phyloP scores from a whole-genome alignment of 2,113 vertebrate genomes.

The Nettapus auritus region DNA sequence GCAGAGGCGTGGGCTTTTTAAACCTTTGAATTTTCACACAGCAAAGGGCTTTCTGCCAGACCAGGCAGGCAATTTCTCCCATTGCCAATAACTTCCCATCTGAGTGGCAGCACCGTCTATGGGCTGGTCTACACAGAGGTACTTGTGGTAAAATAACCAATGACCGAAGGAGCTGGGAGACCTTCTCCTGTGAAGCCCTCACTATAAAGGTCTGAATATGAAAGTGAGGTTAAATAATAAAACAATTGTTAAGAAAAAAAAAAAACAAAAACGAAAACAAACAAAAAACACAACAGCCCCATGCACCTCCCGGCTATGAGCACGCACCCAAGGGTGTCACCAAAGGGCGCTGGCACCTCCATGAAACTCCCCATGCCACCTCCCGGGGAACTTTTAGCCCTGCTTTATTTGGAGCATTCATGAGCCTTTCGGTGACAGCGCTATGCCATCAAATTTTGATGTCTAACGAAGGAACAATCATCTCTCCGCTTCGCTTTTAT shows the following conservation, averaged over 20 bases:
- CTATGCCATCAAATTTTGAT: slow-evolving; percentile 38
- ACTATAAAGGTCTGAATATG: fast-evolving
- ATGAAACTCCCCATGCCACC: neutral
- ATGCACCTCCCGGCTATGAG: neutral
- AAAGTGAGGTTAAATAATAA: neutral
- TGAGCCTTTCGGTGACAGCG: neutral
- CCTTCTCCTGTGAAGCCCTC: neutral
- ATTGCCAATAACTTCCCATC: neutral
- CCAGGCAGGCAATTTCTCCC: neutral
- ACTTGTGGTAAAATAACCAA: neutral
- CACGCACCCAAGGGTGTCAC: neutral
- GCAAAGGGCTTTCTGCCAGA: neutral
- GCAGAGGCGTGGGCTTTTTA: neutral
- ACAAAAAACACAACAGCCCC: neutral
- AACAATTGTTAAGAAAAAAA: neutral
- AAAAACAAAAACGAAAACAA: no score
- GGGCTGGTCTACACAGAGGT: neutral
- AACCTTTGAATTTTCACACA: neutral
- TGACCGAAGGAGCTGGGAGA: neutral
- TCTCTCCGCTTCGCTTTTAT: slow-evolving; percentile 7
- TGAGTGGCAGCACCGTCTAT: neutral
- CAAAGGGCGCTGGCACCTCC: neutral
- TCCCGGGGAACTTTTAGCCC: neutral
- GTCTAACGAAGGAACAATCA: slow-evolving; percentile 29
- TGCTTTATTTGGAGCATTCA: neutral